Evolutionary conservation across 2,888 invertebrate species (phyloP).

Genomic region (Cheilosia urbana): DNA sequence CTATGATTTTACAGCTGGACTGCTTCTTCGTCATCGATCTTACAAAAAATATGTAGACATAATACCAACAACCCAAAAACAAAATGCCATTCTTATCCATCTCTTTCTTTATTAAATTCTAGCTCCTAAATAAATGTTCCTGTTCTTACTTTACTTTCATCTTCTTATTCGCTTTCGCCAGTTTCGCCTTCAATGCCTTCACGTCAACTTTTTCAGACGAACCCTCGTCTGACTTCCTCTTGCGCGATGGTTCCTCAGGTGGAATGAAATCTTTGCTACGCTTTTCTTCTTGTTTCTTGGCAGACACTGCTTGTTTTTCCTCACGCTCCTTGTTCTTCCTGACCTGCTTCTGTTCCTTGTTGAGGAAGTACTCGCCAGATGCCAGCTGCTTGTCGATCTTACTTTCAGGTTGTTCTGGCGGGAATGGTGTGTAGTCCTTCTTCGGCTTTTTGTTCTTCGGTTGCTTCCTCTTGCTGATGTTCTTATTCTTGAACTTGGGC

Average conservation of each 20-base stretch:
- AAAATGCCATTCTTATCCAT: background rate
- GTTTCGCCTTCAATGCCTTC: slow-evolving; percentile 89
- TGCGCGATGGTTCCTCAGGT: slow-evolving; percentile 86
- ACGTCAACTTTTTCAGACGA: slow-evolving; percentile 86
- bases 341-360: slow-evolving; percentile 90
- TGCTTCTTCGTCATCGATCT: no score
- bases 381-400: slow-evolving; percentile 97
- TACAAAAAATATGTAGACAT: background rate
- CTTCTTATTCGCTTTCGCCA: slow-evolving; percentile 87
- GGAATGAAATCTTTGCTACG: slow-evolving; percentile 93
- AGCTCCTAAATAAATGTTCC: slow-evolving; percentile 15
- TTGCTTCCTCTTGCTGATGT: slow-evolving; percentile 93
- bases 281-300: slow-evolving; percentile 89
- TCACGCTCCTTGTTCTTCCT: slow-evolving; percentile 90
- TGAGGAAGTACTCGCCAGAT: slow-evolving; percentile 98
- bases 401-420: slow-evolving; percentile 95
- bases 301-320: slow-evolving; percentile 90
- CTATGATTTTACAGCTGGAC: no score
- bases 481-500: slow-evolving; percentile 96
- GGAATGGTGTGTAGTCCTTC: slow-evolving; percentile 98
- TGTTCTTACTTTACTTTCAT: slow-evolving; percentile 61
- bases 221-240: slow-evolving; percentile 75
- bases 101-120: slow-evolving; percentile 45
- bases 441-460: slow-evolving; percentile 95
- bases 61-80: background rate